phyloP scores from a whole-genome alignment of 2,888 invertebrate genomes.

The Frankliniella fusca region DNA sequence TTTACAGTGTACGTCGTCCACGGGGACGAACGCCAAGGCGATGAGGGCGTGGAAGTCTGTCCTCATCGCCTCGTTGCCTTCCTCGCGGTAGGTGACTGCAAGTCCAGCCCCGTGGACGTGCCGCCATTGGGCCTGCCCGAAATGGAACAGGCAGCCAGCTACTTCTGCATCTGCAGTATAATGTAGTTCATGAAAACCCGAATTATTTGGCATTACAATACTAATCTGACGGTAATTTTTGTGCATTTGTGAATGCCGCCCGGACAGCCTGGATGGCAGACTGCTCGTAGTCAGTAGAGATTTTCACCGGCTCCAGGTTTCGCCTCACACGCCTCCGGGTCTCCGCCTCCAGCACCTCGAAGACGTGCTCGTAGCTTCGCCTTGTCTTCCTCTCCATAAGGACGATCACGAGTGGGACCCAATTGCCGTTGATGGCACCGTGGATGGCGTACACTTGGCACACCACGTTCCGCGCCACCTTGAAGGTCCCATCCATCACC shows the following conservation, averaged over 20 bases:
- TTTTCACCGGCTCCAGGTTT: neutral
- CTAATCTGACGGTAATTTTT: no score
- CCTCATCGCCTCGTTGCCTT: no score
- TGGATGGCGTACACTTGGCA: conserved; percentile 3
- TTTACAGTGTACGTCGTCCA: no score
- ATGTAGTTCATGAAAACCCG: no score
- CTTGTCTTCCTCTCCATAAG: conserved; percentile 23
- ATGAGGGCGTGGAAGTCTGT: conserved; percentile 17
- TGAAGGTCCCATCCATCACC: conserved; percentile 24
- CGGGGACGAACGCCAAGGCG: conserved; percentile 22
- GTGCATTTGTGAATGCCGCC: neutral
- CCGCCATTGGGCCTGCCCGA: conserved; percentile 11
- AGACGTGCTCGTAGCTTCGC: neutral
- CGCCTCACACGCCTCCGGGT: neutral
- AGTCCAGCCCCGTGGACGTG: neutral
- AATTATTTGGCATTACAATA: no score
- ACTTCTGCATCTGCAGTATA: neutral
- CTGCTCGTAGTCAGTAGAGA: conserved; percentile 3
- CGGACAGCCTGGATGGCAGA: neutral
- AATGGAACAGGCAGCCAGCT: conserved; percentile 21
- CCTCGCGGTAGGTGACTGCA: neutral
- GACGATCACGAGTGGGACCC: no score
- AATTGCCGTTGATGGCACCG: neutral
- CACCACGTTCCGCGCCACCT: neutral
- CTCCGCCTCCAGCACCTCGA: neutral